These are phyloP conservation scores for Catostomus latipinnis DNA, from an alignment of 2,797 vertebrate genomes.

Conservation along the genomic window DNA sequence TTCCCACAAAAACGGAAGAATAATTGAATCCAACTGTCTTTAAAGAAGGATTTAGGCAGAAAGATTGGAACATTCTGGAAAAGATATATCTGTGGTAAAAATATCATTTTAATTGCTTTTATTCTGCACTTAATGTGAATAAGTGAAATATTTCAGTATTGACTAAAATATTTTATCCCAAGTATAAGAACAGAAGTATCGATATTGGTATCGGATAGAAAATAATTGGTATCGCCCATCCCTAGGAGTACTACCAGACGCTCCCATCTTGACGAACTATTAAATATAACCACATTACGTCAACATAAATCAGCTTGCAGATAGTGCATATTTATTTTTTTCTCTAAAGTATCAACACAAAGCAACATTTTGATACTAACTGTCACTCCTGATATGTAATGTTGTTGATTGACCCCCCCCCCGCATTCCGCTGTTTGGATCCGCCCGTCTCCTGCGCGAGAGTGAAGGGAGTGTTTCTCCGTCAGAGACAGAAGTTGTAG, in stretches of 20 bases:
- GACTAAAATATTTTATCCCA: too few relatives aligned
- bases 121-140: too few relatives aligned
- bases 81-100: too few relatives aligned
- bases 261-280: slow-evolving; percentile 3
- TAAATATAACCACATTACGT: background rate
- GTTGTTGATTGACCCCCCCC: slow-evolving; percentile 25
- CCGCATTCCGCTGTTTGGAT: slow-evolving; percentile 71
- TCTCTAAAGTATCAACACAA: background rate
- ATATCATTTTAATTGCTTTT: too few relatives aligned
- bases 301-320: background rate
- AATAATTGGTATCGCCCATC: too few relatives aligned
- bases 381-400: background rate
- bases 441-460: slow-evolving; percentile 74
- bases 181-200: too few relatives aligned
- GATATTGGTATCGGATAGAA: too few relatives aligned
- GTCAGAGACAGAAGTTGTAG: slow-evolving; percentile 45
- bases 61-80: too few relatives aligned
- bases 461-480: slow-evolving; percentile 73
- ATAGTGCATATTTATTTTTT: background rate
- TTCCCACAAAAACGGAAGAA: too few relatives aligned
- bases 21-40: too few relatives aligned
- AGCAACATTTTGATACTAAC: background rate
- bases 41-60: too few relatives aligned
- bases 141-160: too few relatives aligned
- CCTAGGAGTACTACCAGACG: slow-evolving; percentile 52